Conservation (phyloP, 1,140 invertebrate genomes). For the Chelonus insularis region DNA sequence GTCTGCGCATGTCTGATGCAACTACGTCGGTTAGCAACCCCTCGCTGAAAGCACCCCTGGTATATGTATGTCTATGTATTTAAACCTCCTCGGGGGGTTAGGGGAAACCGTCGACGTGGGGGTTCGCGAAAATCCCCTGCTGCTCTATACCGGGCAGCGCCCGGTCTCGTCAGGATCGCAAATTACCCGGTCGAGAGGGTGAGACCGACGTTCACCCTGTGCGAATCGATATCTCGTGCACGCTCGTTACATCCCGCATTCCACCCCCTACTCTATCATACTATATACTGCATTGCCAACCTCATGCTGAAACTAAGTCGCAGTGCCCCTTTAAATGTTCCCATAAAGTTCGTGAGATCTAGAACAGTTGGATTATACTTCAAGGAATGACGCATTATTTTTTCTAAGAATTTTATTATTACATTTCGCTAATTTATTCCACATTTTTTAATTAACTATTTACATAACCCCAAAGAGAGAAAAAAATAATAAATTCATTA, state of each 20-base stretch:
- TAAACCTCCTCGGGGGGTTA: slow-evolving; percentile 11
- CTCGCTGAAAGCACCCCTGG: not conserved
- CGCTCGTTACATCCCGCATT: slow-evolving; percentile 13
- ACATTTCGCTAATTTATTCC: too few species aligned
- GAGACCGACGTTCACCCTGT: slow-evolving; percentile 12
- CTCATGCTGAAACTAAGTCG: slow-evolving; percentile 8
- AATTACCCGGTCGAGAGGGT: slow-evolving; percentile 37
- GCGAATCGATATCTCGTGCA: slow-evolving; percentile 28
- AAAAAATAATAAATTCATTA: too few species aligned
- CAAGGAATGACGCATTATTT: not conserved
- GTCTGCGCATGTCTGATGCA: slow-evolving; percentile 43
- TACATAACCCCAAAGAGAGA: too few species aligned
- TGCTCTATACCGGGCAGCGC: slow-evolving; percentile 18
- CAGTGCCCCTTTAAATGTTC: slow-evolving; percentile 27
- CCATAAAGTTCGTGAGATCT: slow-evolving; percentile 19
- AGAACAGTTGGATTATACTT: not conserved
- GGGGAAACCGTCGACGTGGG: not conserved
- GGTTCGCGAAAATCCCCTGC: slow-evolving; percentile 27
- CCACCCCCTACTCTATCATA: too few species aligned
- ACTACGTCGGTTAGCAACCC: slow-evolving; percentile 20
- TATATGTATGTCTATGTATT: slow-evolving; percentile 16
- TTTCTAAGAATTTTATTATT: not conserved
- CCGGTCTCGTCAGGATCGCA: slow-evolving; percentile 37
- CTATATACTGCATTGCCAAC: too few species aligned
- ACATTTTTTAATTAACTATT: not conserved